A percentile compares a stretch with the other conserved stretches of the same genome.
These are phyloP conservation scores for Maniola jurtina DNA, from an alignment of 1,140 invertebrate species.

Conservation along the genomic window DNA sequence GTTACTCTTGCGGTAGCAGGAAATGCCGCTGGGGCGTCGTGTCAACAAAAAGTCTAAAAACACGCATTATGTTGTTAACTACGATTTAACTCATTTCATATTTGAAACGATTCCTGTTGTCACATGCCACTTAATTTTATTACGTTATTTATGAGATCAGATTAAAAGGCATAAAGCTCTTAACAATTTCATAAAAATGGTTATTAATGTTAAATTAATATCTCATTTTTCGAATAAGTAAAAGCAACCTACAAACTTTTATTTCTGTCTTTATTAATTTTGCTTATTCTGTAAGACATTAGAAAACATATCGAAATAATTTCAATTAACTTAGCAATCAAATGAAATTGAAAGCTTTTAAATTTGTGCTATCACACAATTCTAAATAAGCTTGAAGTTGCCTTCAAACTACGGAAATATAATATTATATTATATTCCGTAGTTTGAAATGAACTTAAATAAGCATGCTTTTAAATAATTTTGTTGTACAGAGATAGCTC, in stretches of 20 bases:
- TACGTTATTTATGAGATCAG: conserved; percentile 54
- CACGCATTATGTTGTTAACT: conserved; percentile 73
- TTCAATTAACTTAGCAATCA: background rate
- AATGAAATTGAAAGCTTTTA: background rate
- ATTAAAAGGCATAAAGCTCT: conserved; percentile 22
- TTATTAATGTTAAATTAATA: conserved; percentile 24
- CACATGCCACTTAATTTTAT: conserved; percentile 63
- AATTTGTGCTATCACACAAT: too few relatives aligned
- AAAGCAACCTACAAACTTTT: too few relatives aligned
- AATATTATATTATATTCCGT: too few relatives aligned
- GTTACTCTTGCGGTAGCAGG: conserved; percentile 54
- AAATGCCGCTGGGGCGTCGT: conserved; percentile 67
- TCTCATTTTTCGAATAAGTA: too few relatives aligned
- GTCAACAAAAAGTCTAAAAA: conserved; percentile 72
- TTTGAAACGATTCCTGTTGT: conserved; percentile 66
- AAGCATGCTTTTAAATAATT: too few relatives aligned
- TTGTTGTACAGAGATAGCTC: background rate
- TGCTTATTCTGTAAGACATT: too few relatives aligned
- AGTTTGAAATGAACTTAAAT: too few relatives aligned
- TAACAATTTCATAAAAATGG: conserved; percentile 19
- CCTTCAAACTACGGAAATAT: too few relatives aligned
- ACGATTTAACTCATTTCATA: conserved; percentile 75
- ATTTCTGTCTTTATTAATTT: too few relatives aligned
- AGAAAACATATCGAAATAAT: too few relatives aligned
- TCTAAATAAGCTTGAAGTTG: too few relatives aligned